Base-by-base conservation (phyloP, 2,888 invertebrate genomes). In the Thymelicus sylvestris region DNA sequence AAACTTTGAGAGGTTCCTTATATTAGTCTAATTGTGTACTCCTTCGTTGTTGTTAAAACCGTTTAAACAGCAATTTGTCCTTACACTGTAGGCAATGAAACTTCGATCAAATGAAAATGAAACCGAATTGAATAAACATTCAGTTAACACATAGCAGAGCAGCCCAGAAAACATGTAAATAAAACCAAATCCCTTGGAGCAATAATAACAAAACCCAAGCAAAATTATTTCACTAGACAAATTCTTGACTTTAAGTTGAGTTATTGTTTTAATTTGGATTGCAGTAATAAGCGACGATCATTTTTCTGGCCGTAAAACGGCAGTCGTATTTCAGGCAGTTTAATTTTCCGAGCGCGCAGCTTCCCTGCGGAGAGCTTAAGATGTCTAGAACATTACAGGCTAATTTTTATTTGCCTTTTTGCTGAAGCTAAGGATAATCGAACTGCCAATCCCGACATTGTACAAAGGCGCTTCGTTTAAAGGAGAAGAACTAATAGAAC, bases 391-490 rank as follows among this genome's bases (percentile, higher is more conserved):
- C 87, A 86, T 89, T 87, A 86, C 82, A 88, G 86, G 86, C 89
- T 86, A 90, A 90, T 91, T 92, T 90, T 92, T 92, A 88, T 88
- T 83, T 84, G 83, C 85, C 87, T 85, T 91, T 92, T 91, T 91
- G 83, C 83, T 82, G 81, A 83, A 86, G 86, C 81, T 77, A 77
- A 79, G 87, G 88, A 91, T 92, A 92, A 93, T 92, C 91, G 92
- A 93, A 90, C 89, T 92, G 93, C 91, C 93, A 92, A 92, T 92
- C 92, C 86, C 77, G 83, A 80, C 80, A 75, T 75, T 74, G 86
- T 86, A 90, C 89, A 91, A 91, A 88, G 87, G 80, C 83, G 79
- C 80, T 75, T 74, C 76, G 77, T 77, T 79, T 77, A 79, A 78
- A 80, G 78, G 74, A 75, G 78, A 77, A 63, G 57, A 86, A 86